Conservation (phyloP, 2,888 invertebrate species). For the Cylloceria caligata region DNA sequence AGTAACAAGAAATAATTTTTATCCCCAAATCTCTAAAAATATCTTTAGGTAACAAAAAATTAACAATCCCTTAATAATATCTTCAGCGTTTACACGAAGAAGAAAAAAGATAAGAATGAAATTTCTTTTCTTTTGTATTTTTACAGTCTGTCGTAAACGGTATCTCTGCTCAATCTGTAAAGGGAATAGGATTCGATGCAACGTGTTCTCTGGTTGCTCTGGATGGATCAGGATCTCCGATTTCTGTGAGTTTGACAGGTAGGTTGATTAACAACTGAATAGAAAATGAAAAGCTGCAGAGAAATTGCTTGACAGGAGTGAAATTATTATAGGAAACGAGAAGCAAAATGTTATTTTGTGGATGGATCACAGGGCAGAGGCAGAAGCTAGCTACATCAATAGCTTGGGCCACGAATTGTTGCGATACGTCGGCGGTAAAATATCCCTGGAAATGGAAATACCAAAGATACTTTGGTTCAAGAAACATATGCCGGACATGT, state of each 20-base stretch:
- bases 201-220: constrained; percentile 96
- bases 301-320: no score
- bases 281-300: not conserved
- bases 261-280: constrained; percentile 71
- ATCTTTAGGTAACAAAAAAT: no score
- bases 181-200: constrained; percentile 97
- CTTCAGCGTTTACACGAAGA: no score
- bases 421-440: constrained; percentile 95
- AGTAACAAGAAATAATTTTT: no score
- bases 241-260: constrained; percentile 89
- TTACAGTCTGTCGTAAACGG: constrained; percentile 87
- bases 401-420: constrained; percentile 90
- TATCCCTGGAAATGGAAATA: constrained; percentile 98
- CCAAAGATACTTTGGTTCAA: constrained; percentile 98
- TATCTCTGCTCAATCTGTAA: constrained; percentile 87
- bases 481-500: constrained; percentile 88
- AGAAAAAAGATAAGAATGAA: no score
- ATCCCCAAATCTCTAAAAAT: no score
- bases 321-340: constrained; percentile 85
- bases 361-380: constrained; percentile 92
- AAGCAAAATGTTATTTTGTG: constrained; percentile 89
- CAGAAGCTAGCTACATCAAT: constrained; percentile 93
- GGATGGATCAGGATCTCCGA: constrained; percentile 89
- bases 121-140: not conserved
- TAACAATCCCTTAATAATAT: no score